Evolutionary conservation across 2,888 invertebrate species (phyloP).

Genomic region (Subacronicta megacephala): DNA sequence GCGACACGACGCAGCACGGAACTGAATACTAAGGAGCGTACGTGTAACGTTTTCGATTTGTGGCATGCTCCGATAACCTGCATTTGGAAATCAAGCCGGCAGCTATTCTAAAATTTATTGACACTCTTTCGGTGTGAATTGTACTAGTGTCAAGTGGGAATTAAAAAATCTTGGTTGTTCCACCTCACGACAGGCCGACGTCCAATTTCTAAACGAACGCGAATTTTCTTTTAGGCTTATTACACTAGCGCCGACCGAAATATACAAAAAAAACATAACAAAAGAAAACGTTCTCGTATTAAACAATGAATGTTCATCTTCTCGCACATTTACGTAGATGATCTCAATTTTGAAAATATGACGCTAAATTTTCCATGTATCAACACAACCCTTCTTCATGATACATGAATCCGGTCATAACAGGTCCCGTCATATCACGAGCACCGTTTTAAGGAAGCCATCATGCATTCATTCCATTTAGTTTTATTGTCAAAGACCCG

Average conservation of each 20-base stretch:
- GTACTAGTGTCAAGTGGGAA: slow-evolving; percentile 69
- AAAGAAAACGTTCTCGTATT: slow-evolving; percentile 60
- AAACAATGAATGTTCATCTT: slow-evolving; percentile 58
- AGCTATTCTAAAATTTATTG: slow-evolving; percentile 85
- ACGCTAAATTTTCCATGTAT: slow-evolving; percentile 72
- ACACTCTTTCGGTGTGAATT: slow-evolving; percentile 81
- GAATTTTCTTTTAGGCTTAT: slow-evolving; percentile 36
- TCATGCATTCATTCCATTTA: slow-evolving; percentile 89
- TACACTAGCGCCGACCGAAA: slow-evolving; percentile 29
- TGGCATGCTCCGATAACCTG: slow-evolving; percentile 88
- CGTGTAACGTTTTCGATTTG: slow-evolving; percentile 85
- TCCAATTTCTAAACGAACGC: slow-evolving; percentile 68
- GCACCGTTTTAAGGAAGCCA: slow-evolving; percentile 82
- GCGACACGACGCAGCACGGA: slow-evolving; percentile 75
- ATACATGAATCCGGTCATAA: slow-evolving; percentile 78
- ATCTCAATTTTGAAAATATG: slow-evolving; percentile 68
- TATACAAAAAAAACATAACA: slow-evolving; percentile 48
- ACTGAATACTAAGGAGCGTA: slow-evolving; percentile 86
- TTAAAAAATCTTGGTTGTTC: slow-evolving; percentile 69
- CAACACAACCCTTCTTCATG: slow-evolving; percentile 76
- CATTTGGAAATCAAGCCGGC: slow-evolving; percentile 87
- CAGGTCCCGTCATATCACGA: slow-evolving; percentile 81
- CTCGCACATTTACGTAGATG: slow-evolving; percentile 65
- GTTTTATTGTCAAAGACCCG: slow-evolving; percentile 88
- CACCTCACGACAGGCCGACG: slow-evolving; percentile 66